Base-by-base conservation (phyloP, 1,140 invertebrate genomes). In the Pachypeltis micranthus region DNA sequence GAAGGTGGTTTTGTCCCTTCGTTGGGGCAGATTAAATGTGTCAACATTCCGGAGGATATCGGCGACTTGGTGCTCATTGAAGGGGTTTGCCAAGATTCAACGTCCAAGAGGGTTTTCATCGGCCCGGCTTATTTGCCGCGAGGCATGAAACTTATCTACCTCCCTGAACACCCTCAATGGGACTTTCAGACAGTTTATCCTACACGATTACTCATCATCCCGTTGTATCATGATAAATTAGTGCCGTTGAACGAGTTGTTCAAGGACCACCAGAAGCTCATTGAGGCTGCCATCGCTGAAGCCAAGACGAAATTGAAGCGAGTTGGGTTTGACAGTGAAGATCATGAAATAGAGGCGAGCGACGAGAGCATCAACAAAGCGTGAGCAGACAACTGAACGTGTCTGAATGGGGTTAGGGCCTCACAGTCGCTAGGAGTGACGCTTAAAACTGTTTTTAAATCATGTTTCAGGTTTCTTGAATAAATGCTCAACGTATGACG, bases 1-100 rank as follows among this genome's bases (percentile, higher is more conserved):
- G 67, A 70, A 59, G 39, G 61, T 31, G 62, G 66, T 10, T 44
- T 62, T 12, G 66, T 70, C 23, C 70, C 70, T 0, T 60, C 19
- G 1, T 44, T 65, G 24, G 1, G 10, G 21, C 27, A 27, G 16
- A 26, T 31, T 2, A 54, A 25, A 34, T 51, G 23, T 16, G 19
- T 65, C 21, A 55, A 54, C 12, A 59, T 65, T 2, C 19, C 19
- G 24, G 66, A 66, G 14, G 12, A 28, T 39, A 57, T 65, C 1
- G 65, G 61, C 3, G 65, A 65, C 56, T 59, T 66, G 2, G 29
- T 66, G 16, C 31, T 66, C 1, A 65, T 66, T 3, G 59, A 65
- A 28, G 65, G 65, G 7, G 25, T 44, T 31, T 57, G 55, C 1
- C 54, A 60, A 44, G 64, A 66, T 25, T 34, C 59, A 1, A 61